Conservation (phyloP, 2,113 vertebrate species). For the Sorex fumeus region DNA sequence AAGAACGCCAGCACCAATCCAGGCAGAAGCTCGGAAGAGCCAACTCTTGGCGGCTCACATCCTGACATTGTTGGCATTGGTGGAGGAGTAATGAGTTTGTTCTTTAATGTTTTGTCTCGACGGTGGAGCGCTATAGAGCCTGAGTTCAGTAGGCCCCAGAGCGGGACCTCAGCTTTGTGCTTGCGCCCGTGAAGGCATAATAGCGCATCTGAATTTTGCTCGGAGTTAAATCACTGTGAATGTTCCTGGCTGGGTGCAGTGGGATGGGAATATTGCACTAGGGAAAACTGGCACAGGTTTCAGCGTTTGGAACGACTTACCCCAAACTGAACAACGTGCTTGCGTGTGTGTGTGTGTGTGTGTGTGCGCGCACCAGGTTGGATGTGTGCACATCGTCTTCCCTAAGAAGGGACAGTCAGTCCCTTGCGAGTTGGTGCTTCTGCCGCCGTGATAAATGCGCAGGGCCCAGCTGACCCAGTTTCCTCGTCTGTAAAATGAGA, state of each 20-base stretch:
- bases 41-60: fast-evolving
- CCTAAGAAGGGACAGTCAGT: too few relatives aligned
- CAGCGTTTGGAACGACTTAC: neutral
- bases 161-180: neutral
- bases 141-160: too few relatives aligned
- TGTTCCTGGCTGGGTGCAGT: neutral
- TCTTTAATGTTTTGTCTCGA: neutral
- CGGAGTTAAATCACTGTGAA: neutral
- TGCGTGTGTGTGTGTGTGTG: fast-evolving
- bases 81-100: neutral
- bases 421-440: neutral
- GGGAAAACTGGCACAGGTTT: neutral
- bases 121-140: neutral
- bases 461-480: slow-evolving; percentile 43
- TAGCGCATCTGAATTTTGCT: slow-evolving; percentile 54
- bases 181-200: neutral
- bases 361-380: too few relatives aligned
- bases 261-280: neutral
- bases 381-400: too few relatives aligned
- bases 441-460: neutral
- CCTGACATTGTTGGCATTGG: neutral
- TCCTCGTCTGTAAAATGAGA: slow-evolving; percentile 71
- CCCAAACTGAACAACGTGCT: neutral
- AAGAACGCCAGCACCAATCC: neutral
- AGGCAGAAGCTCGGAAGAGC: neutral